These are phyloP conservation scores for Entomobrya proxima DNA, from an alignment of 2,888 invertebrate species.

Conservation along the genomic window DNA sequence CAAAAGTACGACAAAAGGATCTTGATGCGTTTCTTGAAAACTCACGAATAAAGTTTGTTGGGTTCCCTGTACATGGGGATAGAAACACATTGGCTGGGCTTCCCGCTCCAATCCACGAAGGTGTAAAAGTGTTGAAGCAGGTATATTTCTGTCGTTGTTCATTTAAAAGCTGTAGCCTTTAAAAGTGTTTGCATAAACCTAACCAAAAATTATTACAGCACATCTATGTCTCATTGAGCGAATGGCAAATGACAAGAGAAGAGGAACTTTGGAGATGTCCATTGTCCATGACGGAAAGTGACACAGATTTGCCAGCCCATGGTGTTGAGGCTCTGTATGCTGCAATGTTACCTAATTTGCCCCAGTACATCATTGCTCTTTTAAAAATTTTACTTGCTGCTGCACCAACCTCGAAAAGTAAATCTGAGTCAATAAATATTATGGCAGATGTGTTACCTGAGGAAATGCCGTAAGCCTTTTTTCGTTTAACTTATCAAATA, in stretches of 20 bases:
- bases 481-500: too few species aligned
- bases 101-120: conserved; percentile 97
- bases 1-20: conserved; percentile 96
- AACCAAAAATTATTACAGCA: conserved; percentile 83
- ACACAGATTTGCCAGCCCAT: conserved; percentile 83
- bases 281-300: conserved; percentile 88
- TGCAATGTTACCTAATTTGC: conserved; percentile 96
- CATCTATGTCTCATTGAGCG: conserved; percentile 94
- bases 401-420: conserved; percentile 98
- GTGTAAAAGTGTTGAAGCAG: conserved; percentile 90
- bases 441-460: conserved; percentile 98
- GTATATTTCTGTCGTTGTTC: conserved; percentile 77
- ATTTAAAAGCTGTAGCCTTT: too few species aligned
- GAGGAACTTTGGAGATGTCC: conserved; percentile 94
- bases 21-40: conserved; percentile 94
- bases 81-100: conserved; percentile 93
- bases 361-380: conserved; percentile 98
- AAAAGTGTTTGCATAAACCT: too few species aligned
- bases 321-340: conserved; percentile 93
- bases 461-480: conserved; percentile 92
- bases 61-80: conserved; percentile 90
- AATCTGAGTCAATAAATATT: conserved; percentile 98
- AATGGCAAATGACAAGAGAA: conserved; percentile 93
- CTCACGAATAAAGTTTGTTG: conserved; percentile 96
- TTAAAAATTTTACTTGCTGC: conserved; percentile 97